These are phyloP conservation scores for Syngnathus scovelli DNA, from an alignment of 2,113 vertebrate genomes.

Conservation along the genomic window DNA sequence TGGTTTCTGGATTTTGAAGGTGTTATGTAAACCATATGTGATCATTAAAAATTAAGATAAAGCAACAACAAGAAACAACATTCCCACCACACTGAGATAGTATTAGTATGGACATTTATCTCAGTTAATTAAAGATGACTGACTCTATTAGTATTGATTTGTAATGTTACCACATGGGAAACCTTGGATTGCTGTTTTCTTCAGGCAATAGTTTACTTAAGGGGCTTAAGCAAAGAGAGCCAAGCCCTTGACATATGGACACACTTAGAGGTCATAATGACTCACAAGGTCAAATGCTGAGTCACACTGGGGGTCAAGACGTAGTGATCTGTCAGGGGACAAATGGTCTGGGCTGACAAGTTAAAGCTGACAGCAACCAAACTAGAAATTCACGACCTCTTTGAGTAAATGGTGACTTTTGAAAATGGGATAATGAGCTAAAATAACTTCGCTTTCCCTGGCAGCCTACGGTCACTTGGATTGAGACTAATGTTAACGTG, in stretches of 20 bases:
- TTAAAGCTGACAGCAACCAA: constrained; percentile 26
- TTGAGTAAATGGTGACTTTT: constrained; percentile 6
- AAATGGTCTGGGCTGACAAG: constrained; percentile 24
- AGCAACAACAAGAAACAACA: constrained; percentile 5
- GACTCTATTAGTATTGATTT: constrained; percentile 33
- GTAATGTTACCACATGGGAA: constrained; percentile 13
- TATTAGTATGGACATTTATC: not conserved
- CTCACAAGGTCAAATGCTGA: constrained; percentile 57
- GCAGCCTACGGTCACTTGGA: not conserved
- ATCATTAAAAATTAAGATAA: constrained; percentile 24
- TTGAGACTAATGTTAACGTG: constrained; percentile 10
- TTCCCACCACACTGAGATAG: not conserved
- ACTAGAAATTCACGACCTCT: constrained; percentile 22
- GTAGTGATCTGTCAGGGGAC: constrained; percentile 29
- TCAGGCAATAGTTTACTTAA: constrained; percentile 32
- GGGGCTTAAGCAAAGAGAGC: constrained; percentile 21
- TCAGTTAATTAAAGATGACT: constrained; percentile 28
- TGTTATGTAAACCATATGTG: not conserved
- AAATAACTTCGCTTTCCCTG: constrained; percentile 5
- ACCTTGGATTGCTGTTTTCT: constrained; percentile 37
- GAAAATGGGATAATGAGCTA: constrained; percentile 10
- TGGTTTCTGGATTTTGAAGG: constrained; percentile 10
- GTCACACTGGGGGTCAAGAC: constrained; percentile 37
- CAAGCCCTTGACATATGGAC: constrained; percentile 35
- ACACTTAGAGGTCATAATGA: constrained; percentile 51